Evolutionary conservation across 2,888 invertebrate species (phyloP).

Genomic region (Portevinia maculata): DNA sequence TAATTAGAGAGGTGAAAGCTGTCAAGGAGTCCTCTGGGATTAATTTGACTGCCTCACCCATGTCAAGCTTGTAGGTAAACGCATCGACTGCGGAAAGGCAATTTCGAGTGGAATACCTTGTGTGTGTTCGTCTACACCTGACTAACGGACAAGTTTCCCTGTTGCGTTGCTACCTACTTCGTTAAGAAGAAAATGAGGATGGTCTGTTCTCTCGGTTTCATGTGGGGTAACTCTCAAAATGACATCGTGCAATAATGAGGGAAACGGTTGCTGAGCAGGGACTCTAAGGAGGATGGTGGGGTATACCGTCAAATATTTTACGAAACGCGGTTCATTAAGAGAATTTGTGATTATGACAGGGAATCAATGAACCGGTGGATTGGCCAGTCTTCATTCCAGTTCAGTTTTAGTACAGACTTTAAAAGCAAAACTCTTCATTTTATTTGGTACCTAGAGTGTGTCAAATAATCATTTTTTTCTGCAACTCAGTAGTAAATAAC

Average conservation of each 20-base stretch:
- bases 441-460: too few species aligned
- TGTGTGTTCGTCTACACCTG: constrained; percentile 44
- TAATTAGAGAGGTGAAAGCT: constrained; percentile 73
- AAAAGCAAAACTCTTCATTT: too few species aligned
- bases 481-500: too few species aligned
- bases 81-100: neutral
- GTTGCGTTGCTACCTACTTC: neutral
- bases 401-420: too few species aligned
- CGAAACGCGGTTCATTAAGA: neutral
- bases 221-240: constrained; percentile 68
- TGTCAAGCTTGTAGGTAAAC: neutral
- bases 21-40: constrained; percentile 52
- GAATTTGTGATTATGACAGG: too few species aligned
- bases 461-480: too few species aligned
- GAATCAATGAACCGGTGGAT: too few species aligned
- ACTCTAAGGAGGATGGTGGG: too few species aligned
- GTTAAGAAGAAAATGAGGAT: constrained; percentile 9
- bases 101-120: constrained; percentile 62
- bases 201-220: constrained; percentile 53
- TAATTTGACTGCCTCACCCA: constrained; percentile 23
- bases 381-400: too few species aligned
- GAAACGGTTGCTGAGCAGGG: neutral
- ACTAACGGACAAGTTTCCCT: constrained; percentile 26
- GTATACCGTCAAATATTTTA: too few species aligned
- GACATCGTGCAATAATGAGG: constrained; percentile 25